These are phyloP conservation scores for Jordanella pulchra DNA, from an alignment of 2,797 vertebrate species.

Conservation along the genomic window DNA sequence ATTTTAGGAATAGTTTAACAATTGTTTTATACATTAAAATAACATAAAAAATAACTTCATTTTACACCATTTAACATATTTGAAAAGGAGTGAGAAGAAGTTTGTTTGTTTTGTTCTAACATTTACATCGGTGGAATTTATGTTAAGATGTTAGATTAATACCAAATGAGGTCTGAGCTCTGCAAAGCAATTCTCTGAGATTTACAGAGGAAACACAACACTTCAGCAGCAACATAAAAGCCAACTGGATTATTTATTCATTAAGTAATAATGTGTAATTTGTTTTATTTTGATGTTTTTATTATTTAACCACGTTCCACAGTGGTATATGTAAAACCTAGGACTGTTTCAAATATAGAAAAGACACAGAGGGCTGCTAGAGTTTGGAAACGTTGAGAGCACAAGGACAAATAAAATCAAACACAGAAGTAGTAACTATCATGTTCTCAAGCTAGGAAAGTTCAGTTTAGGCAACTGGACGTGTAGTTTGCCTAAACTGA, in stretches of 20 bases:
- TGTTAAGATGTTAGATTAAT: background rate
- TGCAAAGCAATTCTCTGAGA: background rate
- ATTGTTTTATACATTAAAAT: no score
- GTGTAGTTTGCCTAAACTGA: no score
- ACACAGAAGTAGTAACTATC: background rate
- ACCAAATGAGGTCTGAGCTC: background rate
- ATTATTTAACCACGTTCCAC: background rate
- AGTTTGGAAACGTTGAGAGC: background rate
- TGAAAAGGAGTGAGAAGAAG: no score
- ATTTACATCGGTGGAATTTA: background rate
- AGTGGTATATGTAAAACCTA: background rate
- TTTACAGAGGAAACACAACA: background rate
- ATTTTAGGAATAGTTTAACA: no score
- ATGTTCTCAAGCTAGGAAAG: no score
- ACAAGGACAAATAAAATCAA: no score
- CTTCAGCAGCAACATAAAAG: background rate
- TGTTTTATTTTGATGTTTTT: background rate
- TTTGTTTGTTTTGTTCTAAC: background rate
- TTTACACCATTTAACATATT: no score
- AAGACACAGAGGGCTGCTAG: background rate
- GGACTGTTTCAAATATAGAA: background rate
- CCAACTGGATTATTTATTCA: background rate
- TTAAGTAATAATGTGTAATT: background rate
- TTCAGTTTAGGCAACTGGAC: no score
- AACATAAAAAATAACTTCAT: no score